Evolutionary conservation across 2,113 vertebrate species (phyloP), one percentile per base, ranked within the genome.

Genomic region (Theristicus caerulescens): DNA sequence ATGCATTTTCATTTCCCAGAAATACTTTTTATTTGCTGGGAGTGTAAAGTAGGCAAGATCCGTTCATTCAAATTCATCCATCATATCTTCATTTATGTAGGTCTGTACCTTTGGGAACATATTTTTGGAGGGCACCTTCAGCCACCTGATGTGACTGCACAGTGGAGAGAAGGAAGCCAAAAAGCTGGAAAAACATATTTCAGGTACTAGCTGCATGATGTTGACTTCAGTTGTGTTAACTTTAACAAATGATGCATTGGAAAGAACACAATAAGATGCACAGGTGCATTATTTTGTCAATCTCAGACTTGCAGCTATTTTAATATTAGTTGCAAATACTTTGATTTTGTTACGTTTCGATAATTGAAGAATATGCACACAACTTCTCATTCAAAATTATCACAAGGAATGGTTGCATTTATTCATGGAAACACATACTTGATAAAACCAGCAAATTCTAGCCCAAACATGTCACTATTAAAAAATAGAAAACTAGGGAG

Each of bases 91-190:
- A 69, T 95, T 95, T 96, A 36, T 82, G 38, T 96, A 99, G 99
- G 99, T 57, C 98, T 99, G 90, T 99, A 99, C 94, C 98, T 99
- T 78, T 99, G 99, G 99, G 98, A 99, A 31, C 99, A 99, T 96
- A 98, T 99, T 98, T 98, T 99, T 90, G 99, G 98, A 94, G 99
- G 99, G 29, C 97, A 96, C 3, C 99, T 99, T 93, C 98, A 98
- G 66, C 99, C 99, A 61, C 81, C 96, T 61, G 99, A 99, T 94
- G 98, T 97, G 92, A 97, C 98, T 36, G 99, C 99, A 87, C 99
- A 99, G 46, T 99, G 99, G 99, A 98, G 99, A 97, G 98, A 99
- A 92, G 99, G 99, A 93, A 98, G 98, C 91, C 97, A 99, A 85
- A 95, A 98, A 88, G 98, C 97, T 72, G 99, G 98, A 91, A 99